Evolutionary conservation across 2,797 vertebrate genomes (phyloP), one percentile per base, ranked within the genome.

Genomic region (Glossophaga mutica): DNA sequence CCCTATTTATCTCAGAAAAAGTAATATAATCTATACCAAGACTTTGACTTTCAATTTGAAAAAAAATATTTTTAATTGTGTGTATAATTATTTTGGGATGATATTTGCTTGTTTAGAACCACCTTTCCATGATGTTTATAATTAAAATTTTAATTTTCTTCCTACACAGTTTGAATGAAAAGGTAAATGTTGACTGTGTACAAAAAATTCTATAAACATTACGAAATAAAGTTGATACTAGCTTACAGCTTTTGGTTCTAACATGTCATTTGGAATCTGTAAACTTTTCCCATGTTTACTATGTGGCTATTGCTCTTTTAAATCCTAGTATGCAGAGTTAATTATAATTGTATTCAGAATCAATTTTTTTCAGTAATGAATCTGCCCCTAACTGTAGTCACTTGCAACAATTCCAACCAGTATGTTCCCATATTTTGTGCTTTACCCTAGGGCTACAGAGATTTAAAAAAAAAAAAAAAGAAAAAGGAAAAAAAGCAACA

Each of bases 91-190:
- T 90, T 93, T 91, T 90, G 39, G 26, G 24, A 73, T 46, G 16
- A 89, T 52, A 87, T 71, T 87, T 91, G 0, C 5, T 93, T 50
- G 78, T 46, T 94, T 96, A 52, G 92, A 92, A 87, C 37, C 18
- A 88, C 22, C 52, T 91, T 65, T n/a, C 42, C 16, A 68, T 94
- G 22, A 87, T 90, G 18, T 77, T 96, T 93, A 67, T 85, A 87
- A 73, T 71, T 78, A 74, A 97, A 87, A 67, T 74, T 76, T 76
- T 95, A 91, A 93, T 95, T 94, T 94, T 94, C 46, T 87, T 93
- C 39, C 52, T 26, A 95, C 34, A 79, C 3, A 94, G 87, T 96
- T 94, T 95, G n/a, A 88, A 91, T 76, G 29, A 50, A 87, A 96
- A 91, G 46, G 3, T 85, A 89, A 90, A 87, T 87, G 16, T 37